These are phyloP conservation scores for Hylyphantes graminicola DNA, from an alignment of 1,140 invertebrate genomes.

Conservation along the genomic window DNA sequence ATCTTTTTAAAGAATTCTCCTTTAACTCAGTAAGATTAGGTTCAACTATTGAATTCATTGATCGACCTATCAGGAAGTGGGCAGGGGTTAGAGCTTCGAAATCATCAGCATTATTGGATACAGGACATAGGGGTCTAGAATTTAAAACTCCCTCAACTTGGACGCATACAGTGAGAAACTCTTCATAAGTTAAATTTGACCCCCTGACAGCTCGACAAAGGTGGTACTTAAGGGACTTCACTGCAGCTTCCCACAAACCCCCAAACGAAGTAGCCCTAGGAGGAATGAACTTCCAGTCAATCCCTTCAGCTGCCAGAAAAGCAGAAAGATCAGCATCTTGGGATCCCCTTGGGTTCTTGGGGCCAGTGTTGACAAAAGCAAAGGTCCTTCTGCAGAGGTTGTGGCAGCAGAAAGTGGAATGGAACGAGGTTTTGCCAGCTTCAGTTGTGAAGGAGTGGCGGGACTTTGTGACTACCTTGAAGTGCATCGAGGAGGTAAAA, in stretches of 20 bases:
- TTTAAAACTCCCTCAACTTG: slow-evolving; percentile 63
- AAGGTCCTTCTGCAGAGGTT: no score
- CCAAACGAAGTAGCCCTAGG: slow-evolving; percentile 67
- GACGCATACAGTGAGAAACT: slow-evolving; percentile 63
- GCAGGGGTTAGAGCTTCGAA: slow-evolving; percentile 63
- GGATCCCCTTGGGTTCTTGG: no score
- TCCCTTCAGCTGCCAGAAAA: not conserved
- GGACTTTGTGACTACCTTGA: no score
- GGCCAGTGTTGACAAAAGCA: no score
- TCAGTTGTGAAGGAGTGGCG: no score
- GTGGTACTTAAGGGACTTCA: slow-evolving; percentile 62
- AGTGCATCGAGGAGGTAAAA: no score
- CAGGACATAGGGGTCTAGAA: slow-evolving; percentile 58
- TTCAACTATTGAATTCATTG: no score
- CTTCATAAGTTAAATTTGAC: slow-evolving; percentile 62
- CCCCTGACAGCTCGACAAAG: slow-evolving; percentile 51
- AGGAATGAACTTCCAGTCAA: slow-evolving; percentile 67
- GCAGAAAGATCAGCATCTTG: not conserved
- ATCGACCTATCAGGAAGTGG: not conserved
- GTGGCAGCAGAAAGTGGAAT: no score
- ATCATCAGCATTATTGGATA: slow-evolving; percentile 65
- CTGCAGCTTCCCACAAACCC: slow-evolving; percentile 46
- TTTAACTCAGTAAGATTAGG: no score
- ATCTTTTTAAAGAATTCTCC: slow-evolving; percentile 10
- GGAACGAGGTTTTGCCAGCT: no score